A percentile compares a stretch with the other conserved stretches of the same genome.
Conservation (phyloP, 2,113 vertebrate species). For the Typhlomys cinereus region DNA sequence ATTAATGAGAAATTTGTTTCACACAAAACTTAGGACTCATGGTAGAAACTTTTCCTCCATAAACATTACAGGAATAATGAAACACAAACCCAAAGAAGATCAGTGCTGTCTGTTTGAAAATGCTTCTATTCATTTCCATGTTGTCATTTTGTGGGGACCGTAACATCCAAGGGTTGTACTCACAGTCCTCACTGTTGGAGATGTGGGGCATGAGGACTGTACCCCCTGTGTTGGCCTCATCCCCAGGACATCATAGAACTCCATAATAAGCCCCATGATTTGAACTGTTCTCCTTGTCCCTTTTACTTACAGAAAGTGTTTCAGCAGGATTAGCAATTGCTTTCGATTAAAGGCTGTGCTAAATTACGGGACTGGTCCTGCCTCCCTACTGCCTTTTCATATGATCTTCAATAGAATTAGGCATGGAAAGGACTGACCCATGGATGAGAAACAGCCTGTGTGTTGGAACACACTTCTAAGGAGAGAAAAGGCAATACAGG, state of each 20-base stretch:
- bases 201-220: conserved; percentile 60
- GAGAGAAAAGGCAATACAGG: background rate
- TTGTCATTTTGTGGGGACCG: conserved; percentile 66
- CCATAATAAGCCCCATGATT: background rate
- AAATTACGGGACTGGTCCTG: conserved; percentile 32
- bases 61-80: background rate
- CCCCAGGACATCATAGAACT: background rate
- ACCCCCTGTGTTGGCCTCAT: conserved; percentile 55
- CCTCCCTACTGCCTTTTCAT: conserved; percentile 52
- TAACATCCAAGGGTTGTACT: conserved; percentile 62
- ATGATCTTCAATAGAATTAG: conserved; percentile 33
- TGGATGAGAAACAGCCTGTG: background rate
- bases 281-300: background rate
- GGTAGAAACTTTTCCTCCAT: background rate
- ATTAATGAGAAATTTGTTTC: conserved; percentile 40
- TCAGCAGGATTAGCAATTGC: conserved; percentile 29
- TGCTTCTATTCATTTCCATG: background rate
- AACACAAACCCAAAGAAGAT: conserved; percentile 51
- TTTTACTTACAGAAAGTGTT: conserved; percentile 47
- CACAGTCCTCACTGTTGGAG: conserved; percentile 55
- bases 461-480: background rate
- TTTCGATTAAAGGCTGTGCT: background rate
- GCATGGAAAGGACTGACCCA: background rate
- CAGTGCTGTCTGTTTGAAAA: conserved; percentile 43
- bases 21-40: background rate